phyloP scores from a whole-genome alignment of 2,797 vertebrate species.

The Malurus leucopterus region DNA sequence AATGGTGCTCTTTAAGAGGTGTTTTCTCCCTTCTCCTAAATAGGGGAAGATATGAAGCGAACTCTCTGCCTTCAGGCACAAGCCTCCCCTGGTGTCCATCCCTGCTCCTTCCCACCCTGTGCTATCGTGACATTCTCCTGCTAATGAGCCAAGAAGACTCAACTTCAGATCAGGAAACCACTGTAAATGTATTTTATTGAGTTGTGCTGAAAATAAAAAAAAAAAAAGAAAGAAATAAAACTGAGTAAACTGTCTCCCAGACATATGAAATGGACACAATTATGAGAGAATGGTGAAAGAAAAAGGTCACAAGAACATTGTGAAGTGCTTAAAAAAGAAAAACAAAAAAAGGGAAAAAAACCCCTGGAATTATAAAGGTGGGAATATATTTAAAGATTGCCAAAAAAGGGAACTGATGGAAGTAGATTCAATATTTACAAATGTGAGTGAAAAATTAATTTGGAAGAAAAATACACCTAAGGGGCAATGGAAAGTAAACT shows the following conservation, averaged over 20 bases:
- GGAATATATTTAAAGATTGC: background rate
- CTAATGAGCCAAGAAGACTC: background rate
- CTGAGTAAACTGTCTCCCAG: background rate
- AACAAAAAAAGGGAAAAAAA: background rate
- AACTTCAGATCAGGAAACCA: background rate
- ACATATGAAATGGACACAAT: background rate
- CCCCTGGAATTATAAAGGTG: background rate
- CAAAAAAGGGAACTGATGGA: background rate
- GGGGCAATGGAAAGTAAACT: background rate
- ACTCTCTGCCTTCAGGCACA: background rate
- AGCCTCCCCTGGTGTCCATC: background rate
- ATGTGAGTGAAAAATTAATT: constrained; percentile 14
- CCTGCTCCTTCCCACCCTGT: background rate
- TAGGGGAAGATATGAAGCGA: background rate
- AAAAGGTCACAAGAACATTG: background rate
- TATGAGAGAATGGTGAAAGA: background rate
- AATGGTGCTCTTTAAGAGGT: background rate
- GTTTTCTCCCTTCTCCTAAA: background rate
- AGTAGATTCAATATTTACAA: background rate
- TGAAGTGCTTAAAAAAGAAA: background rate
- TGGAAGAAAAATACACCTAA: background rate
- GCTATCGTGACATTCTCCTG: background rate
- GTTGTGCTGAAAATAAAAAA: background rate
- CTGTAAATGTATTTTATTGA: background rate
- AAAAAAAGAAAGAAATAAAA: background rate